These are phyloP conservation scores for Astropecten irregularis DNA, from an alignment of 53 echinoderm and acorn worm genomes.

Conservation along the genomic window DNA sequence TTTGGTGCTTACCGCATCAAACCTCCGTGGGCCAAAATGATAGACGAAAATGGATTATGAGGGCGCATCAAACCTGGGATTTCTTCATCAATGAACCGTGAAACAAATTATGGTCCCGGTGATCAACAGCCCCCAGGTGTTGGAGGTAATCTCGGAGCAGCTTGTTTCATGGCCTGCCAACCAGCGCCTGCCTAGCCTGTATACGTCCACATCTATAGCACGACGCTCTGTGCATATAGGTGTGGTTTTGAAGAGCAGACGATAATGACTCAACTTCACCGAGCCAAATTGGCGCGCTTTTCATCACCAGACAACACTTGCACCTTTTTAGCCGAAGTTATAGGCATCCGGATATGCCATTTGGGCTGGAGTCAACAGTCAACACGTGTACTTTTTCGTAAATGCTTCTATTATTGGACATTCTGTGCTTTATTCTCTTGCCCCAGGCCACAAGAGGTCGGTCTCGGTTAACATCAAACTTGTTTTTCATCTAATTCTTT, in stretches of 20 bases:
- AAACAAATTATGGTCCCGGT: constrained; percentile 36
- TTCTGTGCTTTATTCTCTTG: constrained; percentile 5
- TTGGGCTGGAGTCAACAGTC: constrained; percentile 56
- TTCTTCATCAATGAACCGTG: constrained; percentile 25
- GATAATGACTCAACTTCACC: constrained; percentile 49
- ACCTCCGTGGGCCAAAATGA: constrained; percentile 19
- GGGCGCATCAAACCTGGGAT: constrained; percentile 13
- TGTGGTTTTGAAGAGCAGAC: constrained; percentile 47
- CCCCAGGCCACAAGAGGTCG: constrained; percentile 51
- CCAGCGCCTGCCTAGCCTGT: background rate
- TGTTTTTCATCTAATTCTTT: constrained; percentile 28
- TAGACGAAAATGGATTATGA: constrained; percentile 24
- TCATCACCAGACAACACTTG: constrained; percentile 57
- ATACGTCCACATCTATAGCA: too few relatives aligned
- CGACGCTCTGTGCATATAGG: background rate
- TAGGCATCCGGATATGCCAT: constrained; percentile 56
- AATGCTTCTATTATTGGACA: constrained; percentile 41
- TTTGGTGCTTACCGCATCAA: background rate
- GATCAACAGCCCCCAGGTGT: constrained; percentile 41
- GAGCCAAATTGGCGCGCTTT: constrained; percentile 44
- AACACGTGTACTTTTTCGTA: constrained; percentile 52
- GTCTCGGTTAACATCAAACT: constrained; percentile 40
- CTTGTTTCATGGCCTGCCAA: background rate
- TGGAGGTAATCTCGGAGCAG: background rate
- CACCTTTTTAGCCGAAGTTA: constrained; percentile 55